Percentiles rank a stretch among this genome's conserved stretches.
Conservation (phyloP, 2,888 invertebrate species). For the Glyphotaelius pellucidus region DNA sequence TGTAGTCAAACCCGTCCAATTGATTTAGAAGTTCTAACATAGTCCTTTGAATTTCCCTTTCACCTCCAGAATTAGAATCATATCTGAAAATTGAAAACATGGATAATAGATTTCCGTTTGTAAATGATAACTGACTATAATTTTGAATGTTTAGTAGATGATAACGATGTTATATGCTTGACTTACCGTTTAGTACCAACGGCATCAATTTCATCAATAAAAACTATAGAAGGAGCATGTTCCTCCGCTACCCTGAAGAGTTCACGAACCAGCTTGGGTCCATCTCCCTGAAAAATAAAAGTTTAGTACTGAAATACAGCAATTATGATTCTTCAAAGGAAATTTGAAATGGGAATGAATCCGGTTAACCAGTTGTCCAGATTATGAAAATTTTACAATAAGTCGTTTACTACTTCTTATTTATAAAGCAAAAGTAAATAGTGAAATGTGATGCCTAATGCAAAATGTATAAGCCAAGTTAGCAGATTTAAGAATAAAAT, state of each 20-base stretch:
- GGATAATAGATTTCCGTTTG: not conserved
- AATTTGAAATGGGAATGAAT: not conserved
- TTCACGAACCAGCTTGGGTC: conserved; percentile 98
- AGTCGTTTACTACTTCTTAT: too few species aligned
- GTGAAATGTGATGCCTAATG: too few species aligned
- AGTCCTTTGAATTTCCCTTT: conserved; percentile 99
- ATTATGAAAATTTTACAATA: too few species aligned
- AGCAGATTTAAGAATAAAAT: too few species aligned
- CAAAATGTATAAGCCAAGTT: too few species aligned
- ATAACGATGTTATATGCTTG: not conserved
- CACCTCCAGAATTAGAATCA: conserved; percentile 99
- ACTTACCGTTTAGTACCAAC: conserved; percentile 94
- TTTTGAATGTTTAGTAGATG: not conserved
- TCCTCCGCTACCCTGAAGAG: conserved; percentile 99
- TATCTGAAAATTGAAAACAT: conserved; percentile 76
- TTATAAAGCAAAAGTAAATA: too few species aligned
- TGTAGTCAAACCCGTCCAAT: conserved; percentile 97
- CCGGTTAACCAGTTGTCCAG: not conserved
- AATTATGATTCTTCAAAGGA: conserved; percentile 17
- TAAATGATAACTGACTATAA: not conserved
- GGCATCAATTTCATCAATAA: conserved; percentile 99
- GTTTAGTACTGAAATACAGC: not conserved
- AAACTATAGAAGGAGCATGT: conserved; percentile 99
- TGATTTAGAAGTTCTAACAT: conserved; percentile 99
- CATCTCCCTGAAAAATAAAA: conserved; percentile 88